phyloP scores from a whole-genome alignment of 2,113 vertebrate species.

The Apodemus sylvaticus region DNA sequence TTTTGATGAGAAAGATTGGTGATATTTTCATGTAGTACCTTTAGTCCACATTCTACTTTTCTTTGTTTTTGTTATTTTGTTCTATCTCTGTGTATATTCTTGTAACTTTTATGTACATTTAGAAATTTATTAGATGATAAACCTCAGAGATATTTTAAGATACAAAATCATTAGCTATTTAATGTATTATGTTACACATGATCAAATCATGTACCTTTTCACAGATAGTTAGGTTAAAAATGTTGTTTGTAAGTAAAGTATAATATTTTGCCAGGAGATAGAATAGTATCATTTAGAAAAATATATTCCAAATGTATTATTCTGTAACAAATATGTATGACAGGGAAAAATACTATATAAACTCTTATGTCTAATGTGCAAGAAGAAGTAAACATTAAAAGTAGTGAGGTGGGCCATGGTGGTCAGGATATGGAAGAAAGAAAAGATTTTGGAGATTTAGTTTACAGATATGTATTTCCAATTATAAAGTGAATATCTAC shows the following conservation, averaged over 20 bases:
- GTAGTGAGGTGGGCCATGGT: background rate
- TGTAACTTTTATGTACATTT: background rate
- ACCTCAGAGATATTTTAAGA: background rate
- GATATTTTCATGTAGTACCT: background rate
- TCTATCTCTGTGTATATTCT: background rate
- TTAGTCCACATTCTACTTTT: background rate
- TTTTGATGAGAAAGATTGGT: background rate
- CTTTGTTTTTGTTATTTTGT: background rate
- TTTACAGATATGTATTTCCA: background rate
- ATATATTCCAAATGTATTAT: background rate
- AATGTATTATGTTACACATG: background rate
- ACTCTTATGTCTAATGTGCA: background rate
- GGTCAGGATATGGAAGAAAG: background rate
- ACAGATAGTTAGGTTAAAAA: background rate
- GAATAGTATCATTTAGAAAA: no score
- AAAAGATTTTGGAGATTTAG: background rate
- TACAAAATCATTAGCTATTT: conserved; percentile 7
- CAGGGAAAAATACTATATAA: background rate
- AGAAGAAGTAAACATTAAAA: background rate
- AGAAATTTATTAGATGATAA: background rate
- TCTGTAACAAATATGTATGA: background rate
- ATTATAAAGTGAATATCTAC: background rate
- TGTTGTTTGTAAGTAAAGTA: background rate
- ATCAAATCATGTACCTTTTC: background rate
- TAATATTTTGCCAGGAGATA: background rate